Base-by-base conservation (phyloP, 1,140 invertebrate species). In the Aphelenchoides besseyi region DNA sequence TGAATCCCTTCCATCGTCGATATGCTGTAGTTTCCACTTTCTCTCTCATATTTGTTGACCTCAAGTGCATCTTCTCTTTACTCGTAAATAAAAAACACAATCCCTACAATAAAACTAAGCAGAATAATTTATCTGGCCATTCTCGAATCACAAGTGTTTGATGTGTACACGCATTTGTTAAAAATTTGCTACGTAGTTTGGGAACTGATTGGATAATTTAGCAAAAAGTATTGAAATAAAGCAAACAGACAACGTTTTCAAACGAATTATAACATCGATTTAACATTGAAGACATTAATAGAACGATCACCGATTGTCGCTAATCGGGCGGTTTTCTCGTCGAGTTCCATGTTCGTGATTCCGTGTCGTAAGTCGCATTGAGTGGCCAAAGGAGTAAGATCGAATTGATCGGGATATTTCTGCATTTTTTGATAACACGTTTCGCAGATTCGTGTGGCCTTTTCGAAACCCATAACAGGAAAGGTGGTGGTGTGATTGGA, bases 391-490 rank as follows among this genome's bases (percentile, higher is more conserved):
- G 94, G 92, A 66, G 90, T 90, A 81, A 92, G 89, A 71, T 79
- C 89, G 89, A 84, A 83, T 66, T 82, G 73, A 18, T 79, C 75
- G 0, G 82, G 80, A 62, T 74, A 70, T 35, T 77, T 70, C 53
- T 82, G 54, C 79, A 83, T 85, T 57, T 79, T 78, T 3, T 28
- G 88, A 85, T 91, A 90, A 86, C 96, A 99, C 23, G 90, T 90
- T 84, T 94, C 91, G 87, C 96, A 99, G 36, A 98, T 91, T 71
- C 96, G 87, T 66, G 98, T 94, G 85, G 93, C 92, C 88, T 95
- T 95, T 87, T 99, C 96, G 87, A 95, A 98, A 35, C 96, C 96
- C 92, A 98, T 93, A 57, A 90, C 88, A 0, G 96, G 96, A 82
- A 97, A 91, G 57, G 91, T 91, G 71, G 93, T 89, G 70, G 91